Percentiles rank a stretch among this genome's conserved stretches.
phyloP scores from a whole-genome alignment of 1,140 invertebrate species.

The Cydia strobilella region DNA sequence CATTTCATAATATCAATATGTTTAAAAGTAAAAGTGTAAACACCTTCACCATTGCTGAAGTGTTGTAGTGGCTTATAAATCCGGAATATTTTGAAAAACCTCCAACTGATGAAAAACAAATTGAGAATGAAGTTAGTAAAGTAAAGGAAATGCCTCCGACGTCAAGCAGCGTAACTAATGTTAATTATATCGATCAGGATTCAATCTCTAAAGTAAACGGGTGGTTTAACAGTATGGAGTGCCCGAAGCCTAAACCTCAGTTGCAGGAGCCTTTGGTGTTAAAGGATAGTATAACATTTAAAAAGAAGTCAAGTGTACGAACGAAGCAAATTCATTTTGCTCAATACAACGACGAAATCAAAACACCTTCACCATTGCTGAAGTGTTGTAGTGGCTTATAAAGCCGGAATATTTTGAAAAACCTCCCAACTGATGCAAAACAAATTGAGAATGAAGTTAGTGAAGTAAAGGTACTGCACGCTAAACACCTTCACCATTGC shows the following conservation, averaged over 20 bases:
- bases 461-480: no score
- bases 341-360: no score
- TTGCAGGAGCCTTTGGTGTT: neutral
- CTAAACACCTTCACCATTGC: no score
- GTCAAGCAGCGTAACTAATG: neutral
- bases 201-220: slow-evolving; percentile 59
- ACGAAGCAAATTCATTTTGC: no score
- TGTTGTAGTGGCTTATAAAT: slow-evolving; percentile 43
- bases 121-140: neutral
- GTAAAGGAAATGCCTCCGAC: neutral
- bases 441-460: no score
- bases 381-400: no score
- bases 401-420: no score
- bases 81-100: slow-evolving; percentile 47
- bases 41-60: no score
- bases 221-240: slow-evolving; percentile 49
- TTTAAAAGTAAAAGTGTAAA: neutral
- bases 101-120: slow-evolving; percentile 4
- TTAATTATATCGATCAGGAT: slow-evolving; percentile 33
- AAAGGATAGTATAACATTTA: slow-evolving; percentile 51
- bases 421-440: no score
- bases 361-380: no score
- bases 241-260: slow-evolving; percentile 27
- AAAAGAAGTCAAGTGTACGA: slow-evolving; percentile 47
- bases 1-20: no score